A percentile compares a stretch with the other conserved stretches of the same genome.
These are phyloP conservation scores for Eilema griseolum DNA, from an alignment of 2,888 invertebrate genomes.

Conservation along the genomic window DNA sequence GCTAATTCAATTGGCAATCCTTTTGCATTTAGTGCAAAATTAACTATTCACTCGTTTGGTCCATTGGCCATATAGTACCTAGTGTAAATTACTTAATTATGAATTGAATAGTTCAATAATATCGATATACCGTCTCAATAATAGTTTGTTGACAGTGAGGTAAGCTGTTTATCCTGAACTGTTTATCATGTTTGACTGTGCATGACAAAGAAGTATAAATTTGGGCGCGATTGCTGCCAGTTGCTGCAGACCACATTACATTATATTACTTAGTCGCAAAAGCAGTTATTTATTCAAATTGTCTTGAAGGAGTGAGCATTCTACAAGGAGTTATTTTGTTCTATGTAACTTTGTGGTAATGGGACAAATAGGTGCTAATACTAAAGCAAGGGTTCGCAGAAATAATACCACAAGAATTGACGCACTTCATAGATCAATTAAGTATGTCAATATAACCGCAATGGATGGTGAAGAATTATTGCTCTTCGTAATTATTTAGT, in stretches of 20 bases:
- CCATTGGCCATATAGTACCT: not conserved
- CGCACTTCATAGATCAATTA: slow-evolving; percentile 16
- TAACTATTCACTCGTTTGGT: not conserved
- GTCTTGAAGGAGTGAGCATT: not conserved
- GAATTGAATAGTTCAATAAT: not conserved
- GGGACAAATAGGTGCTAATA: not conserved
- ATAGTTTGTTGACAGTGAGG: slow-evolving; percentile 3
- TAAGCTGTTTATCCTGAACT: not conserved
- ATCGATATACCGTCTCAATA: not conserved
- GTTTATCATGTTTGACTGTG: not conserved
- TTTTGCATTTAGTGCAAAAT: too few relatives aligned
- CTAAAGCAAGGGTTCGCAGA: not conserved
- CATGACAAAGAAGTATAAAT: not conserved
- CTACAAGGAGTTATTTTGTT: not conserved
- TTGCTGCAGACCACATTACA: not conserved
- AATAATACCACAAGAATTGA: slow-evolving; percentile 17
- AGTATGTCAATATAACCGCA: slow-evolving; percentile 16
- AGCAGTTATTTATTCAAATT: not conserved
- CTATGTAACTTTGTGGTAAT: not conserved
- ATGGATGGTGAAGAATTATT: slow-evolving; percentile 2
- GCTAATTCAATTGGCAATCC: too few relatives aligned
- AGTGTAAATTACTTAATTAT: not conserved
- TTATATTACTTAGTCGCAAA: not conserved
- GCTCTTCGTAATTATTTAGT: not conserved
- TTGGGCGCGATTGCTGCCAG: not conserved